Base-by-base conservation (phyloP, 1,140 invertebrate species). In the Habropoda laboriosa region DNA sequence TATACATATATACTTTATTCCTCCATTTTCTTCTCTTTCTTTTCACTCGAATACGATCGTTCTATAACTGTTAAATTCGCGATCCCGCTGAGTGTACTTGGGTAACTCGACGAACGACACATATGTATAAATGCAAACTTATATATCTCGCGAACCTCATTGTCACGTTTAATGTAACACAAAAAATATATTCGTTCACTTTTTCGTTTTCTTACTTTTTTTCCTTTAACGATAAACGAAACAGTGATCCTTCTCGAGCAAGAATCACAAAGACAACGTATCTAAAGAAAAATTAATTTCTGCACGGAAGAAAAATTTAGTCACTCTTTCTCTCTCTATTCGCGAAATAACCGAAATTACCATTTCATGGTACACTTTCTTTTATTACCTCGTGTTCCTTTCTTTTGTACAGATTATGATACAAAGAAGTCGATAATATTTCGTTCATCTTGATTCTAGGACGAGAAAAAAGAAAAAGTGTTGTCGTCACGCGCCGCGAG, bases 91-190 rank as follows among this genome's bases (percentile, higher is more conserved):
- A 77, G 73, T n/a, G n/a, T 85, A 51, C 49, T 51, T 45, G 61
- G 60, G 55, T 71, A 80, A 80, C 53, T 70, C 77, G 82, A 76
- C 70, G 83, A 89, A 88, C 74, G 77, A 85, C 84, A 77, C 24
- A 2, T 13, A 16, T 87, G 2, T 13, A 16, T 87, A 88, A 90
- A 90, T 89, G 88, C 87, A 87, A 85, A 79, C 53, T 78, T 84
- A 53, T 51, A n/a, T n/a, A n/a, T 66, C 63, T 77, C 35, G 27
- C 75, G 40, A 82, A 79, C 21, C 80, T 79, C 42, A 68, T n/a
- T 30, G 51, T 82, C 72, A 86, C 76, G 58, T 88, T 42, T 57
- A 47, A 78, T n/a, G n/a, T 60, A 78, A 74, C 61, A n/a, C 81
- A 77, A 88, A 81, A 86, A 40, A 38, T 16, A 71, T 63, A 51